phyloP scores from a whole-genome alignment of 2,797 vertebrate species.

The Pipistrellus nathusii region DNA sequence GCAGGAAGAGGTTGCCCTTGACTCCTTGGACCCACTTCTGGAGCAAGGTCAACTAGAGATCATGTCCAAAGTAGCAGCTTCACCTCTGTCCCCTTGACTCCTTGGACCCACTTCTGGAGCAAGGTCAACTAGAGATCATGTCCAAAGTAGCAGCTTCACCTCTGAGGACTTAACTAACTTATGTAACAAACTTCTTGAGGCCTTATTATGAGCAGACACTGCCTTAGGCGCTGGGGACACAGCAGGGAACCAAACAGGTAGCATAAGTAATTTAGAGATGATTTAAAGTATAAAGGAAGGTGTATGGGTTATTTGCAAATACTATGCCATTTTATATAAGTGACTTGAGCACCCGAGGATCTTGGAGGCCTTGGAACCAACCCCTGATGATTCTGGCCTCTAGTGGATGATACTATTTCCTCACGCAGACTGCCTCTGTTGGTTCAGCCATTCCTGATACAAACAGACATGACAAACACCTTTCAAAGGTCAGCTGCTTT shows the following conservation, averaged over 20 bases:
- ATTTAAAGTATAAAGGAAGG: not conserved
- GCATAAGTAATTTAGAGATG: not conserved
- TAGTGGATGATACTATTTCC: not conserved
- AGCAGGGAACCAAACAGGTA: not conserved
- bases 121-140: not conserved
- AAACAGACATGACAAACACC: not conserved
- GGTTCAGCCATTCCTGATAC: not conserved
- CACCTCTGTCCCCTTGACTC: not conserved
- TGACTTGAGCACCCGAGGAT: not conserved
- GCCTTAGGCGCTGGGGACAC: not conserved
- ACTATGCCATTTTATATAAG: not conserved
- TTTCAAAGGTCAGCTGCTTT: not conserved
- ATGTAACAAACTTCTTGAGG: not conserved
- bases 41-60: not conserved
- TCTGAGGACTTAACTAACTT: not conserved
- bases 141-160: not conserved
- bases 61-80: not conserved
- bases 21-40: not conserved
- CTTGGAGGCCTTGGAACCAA: not conserved
- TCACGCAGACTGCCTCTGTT: fast-evolving
- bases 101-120: not conserved
- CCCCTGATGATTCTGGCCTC: not conserved
- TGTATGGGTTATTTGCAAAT: not conserved
- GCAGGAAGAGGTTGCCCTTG: not conserved
- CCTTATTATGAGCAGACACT: not conserved